Base-by-base conservation (phyloP, 2,113 vertebrate genomes). In the Puffinus mauretanicus region DNA sequence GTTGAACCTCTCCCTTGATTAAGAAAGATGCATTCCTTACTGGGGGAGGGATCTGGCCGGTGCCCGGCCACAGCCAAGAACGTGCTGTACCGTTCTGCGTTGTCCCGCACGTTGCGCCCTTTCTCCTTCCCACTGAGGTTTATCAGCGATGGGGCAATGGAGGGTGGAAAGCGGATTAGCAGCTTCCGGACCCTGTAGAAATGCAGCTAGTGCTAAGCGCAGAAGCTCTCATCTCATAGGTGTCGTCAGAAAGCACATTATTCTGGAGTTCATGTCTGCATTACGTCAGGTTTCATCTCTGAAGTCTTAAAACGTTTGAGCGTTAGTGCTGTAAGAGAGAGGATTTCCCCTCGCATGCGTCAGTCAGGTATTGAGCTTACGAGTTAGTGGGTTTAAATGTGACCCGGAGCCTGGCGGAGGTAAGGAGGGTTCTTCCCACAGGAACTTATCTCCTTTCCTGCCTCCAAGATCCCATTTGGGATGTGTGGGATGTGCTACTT, bases 71-170 rank as follows among this genome's bases (percentile, higher is more conserved):
- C 49, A 62, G 83, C 84, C 58, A 79, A 82, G 82, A 44, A 75
- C 11, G 0, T 73, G 65, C 78, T 79, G 66, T 87, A 30, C 78
- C 5, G 1, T 38, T 65, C 82, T 2, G 0, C 2, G 2, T 22
- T 10, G 55, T 47, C 52, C 57, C 0, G 2, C 75, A 46, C 3
- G 0, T 25, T 51, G 25, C 16, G 90, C 29, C 40, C 32, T 11
- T 49, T 46, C 47, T 42, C 20, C n/a, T 67, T 79, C 60, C 81
- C 29, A 3, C 38, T 8, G n/a, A 44, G 67, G 11, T 22, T 62
- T 32, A 30, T 64, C 5, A 0, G 12, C 42, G 67, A 30, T 47
- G 47, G n/a, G 21, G 42, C 49, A 44, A 3, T 4, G 24, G 7
- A 30, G 40, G 8, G 30, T 79, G 52, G 13, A 16, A n/a, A 11